A percentile compares a stretch with the other conserved stretches of the same genome.
Evolutionary conservation across 2,888 invertebrate species (phyloP).

Genomic region (Drosophila neonasuta): DNA sequence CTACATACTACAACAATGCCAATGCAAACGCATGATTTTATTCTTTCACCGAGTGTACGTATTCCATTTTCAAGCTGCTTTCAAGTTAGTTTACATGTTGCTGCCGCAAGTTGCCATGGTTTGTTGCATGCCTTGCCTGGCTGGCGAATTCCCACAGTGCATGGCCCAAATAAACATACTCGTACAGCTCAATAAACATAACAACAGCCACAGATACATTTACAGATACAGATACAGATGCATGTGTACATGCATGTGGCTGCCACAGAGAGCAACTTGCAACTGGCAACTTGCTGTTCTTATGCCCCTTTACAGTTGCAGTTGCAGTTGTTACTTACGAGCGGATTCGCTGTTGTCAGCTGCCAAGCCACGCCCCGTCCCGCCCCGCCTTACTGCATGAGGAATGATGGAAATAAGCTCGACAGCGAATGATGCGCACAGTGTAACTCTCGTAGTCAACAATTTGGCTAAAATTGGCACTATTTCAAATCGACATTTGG

Average conservation of each 20-base stretch:
- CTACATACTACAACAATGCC: slow-evolving; percentile 23
- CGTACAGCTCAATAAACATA: slow-evolving; percentile 57
- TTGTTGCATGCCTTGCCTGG: slow-evolving; percentile 20
- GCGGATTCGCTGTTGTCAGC: slow-evolving; percentile 47
- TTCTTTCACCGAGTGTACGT: slow-evolving; percentile 15
- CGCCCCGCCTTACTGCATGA: slow-evolving; percentile 21
- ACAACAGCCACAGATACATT: slow-evolving; percentile 27
- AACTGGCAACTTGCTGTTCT: slow-evolving; percentile 28
- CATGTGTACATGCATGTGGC: slow-evolving; percentile 13
- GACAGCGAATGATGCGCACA: slow-evolving; percentile 28
- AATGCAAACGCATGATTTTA: slow-evolving; percentile 25
- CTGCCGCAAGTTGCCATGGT: slow-evolving; percentile 22
- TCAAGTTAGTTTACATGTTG: slow-evolving; percentile 33
- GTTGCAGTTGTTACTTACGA: slow-evolving; percentile 44
- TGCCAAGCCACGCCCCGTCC: slow-evolving; percentile 1
- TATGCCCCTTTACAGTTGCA: slow-evolving; percentile 33
- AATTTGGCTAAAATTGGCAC: neutral
- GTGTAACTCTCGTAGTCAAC: slow-evolving; percentile 6
- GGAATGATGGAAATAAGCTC: slow-evolving; percentile 58
- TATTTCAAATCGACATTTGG: too few species aligned
- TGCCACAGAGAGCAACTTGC: slow-evolving; percentile 23
- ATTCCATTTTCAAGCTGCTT: slow-evolving; percentile 34
- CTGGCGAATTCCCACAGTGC: slow-evolving; percentile 51
- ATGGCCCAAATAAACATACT: slow-evolving; percentile 55
- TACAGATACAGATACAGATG: slow-evolving; percentile 16